Evolutionary conservation across 1,140 invertebrate species (phyloP).

Genomic region (Pseudoatta argentina): DNA sequence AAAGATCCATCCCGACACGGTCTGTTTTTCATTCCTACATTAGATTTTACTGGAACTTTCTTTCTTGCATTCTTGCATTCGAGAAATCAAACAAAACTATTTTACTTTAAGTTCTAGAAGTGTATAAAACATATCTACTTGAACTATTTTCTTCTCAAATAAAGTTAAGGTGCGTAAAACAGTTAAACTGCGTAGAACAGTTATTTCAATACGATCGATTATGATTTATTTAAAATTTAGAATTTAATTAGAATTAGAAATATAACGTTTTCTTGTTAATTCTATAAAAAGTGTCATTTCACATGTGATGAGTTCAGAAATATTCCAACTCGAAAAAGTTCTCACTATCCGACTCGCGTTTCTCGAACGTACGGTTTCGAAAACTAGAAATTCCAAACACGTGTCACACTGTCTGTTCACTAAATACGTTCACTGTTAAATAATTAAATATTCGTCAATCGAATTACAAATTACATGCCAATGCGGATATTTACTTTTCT

Average conservation of each 20-base stretch:
- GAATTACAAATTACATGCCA: constrained; percentile 14
- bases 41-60: no score
- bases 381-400: constrained; percentile 3
- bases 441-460: constrained; percentile 45
- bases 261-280: background rate
- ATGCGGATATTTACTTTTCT: constrained; percentile 20
- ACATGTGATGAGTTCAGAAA: background rate
- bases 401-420: background rate
- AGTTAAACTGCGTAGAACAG: background rate
- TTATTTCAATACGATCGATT: background rate
- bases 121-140: background rate
- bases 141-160: background rate
- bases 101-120: no score
- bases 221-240: background rate
- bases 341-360: background rate
- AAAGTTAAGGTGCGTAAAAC: background rate
- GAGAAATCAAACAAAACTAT: no score
- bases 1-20: background rate
- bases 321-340: background rate
- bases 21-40: no score
- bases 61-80: no score
- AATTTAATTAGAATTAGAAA: background rate
- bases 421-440: background rate
- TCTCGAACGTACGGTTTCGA: background rate
- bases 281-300: background rate